These are phyloP conservation scores for Phlogophora meticulosa DNA, from an alignment of 2,888 invertebrate genomes.

Conservation along the genomic window DNA sequence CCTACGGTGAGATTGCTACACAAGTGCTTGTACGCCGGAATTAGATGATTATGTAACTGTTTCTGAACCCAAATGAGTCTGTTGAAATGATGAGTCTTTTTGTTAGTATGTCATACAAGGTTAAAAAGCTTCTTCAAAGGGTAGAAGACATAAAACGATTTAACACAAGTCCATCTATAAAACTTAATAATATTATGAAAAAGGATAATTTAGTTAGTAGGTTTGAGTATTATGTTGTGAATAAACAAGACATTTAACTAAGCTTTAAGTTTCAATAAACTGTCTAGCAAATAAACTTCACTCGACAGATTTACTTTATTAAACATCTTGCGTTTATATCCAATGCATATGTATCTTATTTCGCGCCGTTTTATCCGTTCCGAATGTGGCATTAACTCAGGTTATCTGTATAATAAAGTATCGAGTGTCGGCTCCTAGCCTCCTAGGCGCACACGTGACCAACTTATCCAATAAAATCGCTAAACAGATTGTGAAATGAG, in stretches of 20 bases:
- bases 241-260: conserved; percentile 17
- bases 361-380: conserved; percentile 36
- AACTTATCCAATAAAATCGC: conserved; percentile 59
- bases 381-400: conserved; percentile 50
- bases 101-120: conserved; percentile 24
- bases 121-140: conserved; percentile 13
- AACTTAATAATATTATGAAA: background rate
- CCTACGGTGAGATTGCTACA: conserved; percentile 32
- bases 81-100: conserved; percentile 19
- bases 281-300: conserved; percentile 27
- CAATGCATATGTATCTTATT: conserved; percentile 55
- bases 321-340: conserved; percentile 39
- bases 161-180: background rate
- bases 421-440: conserved; percentile 35
- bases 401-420: conserved; percentile 52
- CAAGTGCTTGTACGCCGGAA: conserved; percentile 40
- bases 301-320: conserved; percentile 35
- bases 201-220: background rate
- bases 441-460: conserved; percentile 43
- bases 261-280: conserved; percentile 16
- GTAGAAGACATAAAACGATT: conserved; percentile 1
- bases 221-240: conserved; percentile 9
- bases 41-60: conserved; percentile 37
- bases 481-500: conserved; percentile 60
- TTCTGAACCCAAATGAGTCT: conserved; percentile 30